Percentiles rank a stretch among this genome's conserved stretches.
Conservation (phyloP, 1,140 invertebrate species). For the Hesperophylax magnus region DNA sequence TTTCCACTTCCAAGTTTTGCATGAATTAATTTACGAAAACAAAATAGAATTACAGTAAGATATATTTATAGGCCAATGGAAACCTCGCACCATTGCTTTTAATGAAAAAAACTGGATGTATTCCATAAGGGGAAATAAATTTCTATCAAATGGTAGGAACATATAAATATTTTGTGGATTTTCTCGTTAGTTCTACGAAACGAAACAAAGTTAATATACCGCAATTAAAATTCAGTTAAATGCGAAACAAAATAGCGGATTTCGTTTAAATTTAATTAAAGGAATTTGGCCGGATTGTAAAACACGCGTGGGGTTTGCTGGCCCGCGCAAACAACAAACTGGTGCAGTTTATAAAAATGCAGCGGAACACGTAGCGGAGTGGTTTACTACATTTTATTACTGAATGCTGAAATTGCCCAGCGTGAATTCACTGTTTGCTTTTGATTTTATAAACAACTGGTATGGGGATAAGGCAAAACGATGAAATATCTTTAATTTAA, state of each 20-base stretch:
- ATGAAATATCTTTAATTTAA: too few relatives aligned
- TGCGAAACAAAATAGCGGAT: slow-evolving; percentile 46
- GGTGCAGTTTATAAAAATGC: slow-evolving; percentile 11
- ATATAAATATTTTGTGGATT: neutral
- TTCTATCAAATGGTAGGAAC: too few relatives aligned
- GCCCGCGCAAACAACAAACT: slow-evolving; percentile 2
- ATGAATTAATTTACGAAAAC: too few relatives aligned
- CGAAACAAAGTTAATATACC: neutral
- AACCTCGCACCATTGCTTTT: too few relatives aligned
- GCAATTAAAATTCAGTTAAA: slow-evolving; percentile 18
- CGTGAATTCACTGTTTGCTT: slow-evolving; percentile 30
- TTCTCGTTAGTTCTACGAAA: neutral
- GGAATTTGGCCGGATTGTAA: slow-evolving; percentile 51
- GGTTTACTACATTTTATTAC: slow-evolving; percentile 41
- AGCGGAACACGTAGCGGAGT: neutral
- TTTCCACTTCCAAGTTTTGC: too few relatives aligned
- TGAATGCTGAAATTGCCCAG: neutral
- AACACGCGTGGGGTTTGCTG: slow-evolving; percentile 33
- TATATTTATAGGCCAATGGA: too few relatives aligned
- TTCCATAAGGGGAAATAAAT: too few relatives aligned
- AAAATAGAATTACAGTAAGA: too few relatives aligned
- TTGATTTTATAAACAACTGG: too few relatives aligned
- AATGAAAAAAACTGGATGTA: too few relatives aligned
- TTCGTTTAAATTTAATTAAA: slow-evolving; percentile 56
- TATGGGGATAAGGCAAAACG: too few relatives aligned